These are phyloP conservation scores for Cheilosia variabilis DNA, from an alignment of 2,888 invertebrate genomes.

Conservation along the genomic window DNA sequence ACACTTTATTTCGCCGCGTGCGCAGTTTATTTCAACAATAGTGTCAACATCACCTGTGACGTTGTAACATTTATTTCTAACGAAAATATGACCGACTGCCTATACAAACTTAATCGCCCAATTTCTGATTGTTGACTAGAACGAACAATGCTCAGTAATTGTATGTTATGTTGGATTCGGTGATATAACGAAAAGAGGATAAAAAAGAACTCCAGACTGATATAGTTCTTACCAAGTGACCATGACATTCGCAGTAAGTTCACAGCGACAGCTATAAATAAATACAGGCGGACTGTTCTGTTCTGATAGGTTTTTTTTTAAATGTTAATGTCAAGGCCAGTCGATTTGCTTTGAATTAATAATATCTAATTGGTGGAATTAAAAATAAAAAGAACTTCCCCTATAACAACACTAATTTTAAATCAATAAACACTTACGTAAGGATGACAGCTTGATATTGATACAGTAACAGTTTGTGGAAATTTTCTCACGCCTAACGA, in stretches of 20 bases:
- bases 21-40: background rate
- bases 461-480: background rate
- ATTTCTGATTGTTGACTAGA: no score
- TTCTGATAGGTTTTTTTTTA: background rate
- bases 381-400: no score
- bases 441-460: background rate
- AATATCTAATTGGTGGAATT: no score
- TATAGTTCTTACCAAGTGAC: background rate
- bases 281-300: background rate
- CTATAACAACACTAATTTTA: no score
- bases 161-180: no score
- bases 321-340: background rate
- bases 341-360: background rate
- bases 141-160: no score
- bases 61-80: no score
- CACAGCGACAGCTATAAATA: background rate
- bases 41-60: no score
- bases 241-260: background rate
- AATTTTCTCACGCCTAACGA: background rate
- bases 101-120: no score
- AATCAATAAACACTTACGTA: no score
- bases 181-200: background rate
- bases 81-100: no score
- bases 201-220: background rate
- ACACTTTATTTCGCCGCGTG: background rate